Evolutionary conservation across 2,113 vertebrate species (phyloP).

Genomic region (Cephalopterus ornatus): DNA sequence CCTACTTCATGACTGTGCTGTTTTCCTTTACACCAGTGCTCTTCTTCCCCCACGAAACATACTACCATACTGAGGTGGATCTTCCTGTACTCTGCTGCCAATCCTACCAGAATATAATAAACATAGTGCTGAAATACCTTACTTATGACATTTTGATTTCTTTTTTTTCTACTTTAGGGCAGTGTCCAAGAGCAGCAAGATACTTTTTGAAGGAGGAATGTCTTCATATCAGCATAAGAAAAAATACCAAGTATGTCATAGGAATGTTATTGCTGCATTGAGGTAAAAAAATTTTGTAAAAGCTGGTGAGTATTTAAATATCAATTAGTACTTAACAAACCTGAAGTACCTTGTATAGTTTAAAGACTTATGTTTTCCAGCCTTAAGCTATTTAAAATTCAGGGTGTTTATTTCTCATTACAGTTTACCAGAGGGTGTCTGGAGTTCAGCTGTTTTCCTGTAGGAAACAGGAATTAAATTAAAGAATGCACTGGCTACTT

Average conservation of each 20-base stretch:
- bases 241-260: neutral
- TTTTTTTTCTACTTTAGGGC: neutral
- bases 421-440: neutral
- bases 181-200: neutral
- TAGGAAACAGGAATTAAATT: neutral
- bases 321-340: neutral
- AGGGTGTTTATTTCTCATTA: neutral
- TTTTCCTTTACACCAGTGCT: neutral
- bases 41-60: neutral
- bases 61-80: neutral
- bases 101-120: neutral
- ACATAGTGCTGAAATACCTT: neutral
- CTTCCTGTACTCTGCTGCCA: neutral
- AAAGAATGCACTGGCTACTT: neutral
- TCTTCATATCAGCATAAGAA: neutral
- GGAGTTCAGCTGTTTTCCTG: neutral
- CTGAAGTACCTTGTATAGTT: neutral
- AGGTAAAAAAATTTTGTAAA: neutral
- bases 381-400: neutral
- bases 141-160: neutral
- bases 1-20: accelerated
- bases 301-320: neutral
- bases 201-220: neutral
- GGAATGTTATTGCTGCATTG: neutral
- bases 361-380: neutral